A percentile compares a stretch with the other conserved stretches of the same genome.
These are phyloP conservation scores for Blennius ocellaris DNA, from an alignment of 2,113 vertebrate genomes.

Conservation along the genomic window DNA sequence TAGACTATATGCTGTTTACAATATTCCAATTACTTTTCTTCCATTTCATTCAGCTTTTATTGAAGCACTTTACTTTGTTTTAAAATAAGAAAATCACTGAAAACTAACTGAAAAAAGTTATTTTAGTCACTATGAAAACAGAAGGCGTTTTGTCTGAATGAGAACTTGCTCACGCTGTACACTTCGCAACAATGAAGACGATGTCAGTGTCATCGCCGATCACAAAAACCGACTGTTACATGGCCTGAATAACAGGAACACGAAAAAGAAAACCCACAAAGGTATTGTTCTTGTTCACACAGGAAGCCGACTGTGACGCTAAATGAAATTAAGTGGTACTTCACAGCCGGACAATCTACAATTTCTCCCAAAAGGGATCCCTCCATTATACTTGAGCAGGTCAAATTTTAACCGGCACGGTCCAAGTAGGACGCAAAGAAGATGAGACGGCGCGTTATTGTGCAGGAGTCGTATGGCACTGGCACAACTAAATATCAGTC, in stretches of 20 bases:
- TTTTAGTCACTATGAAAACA: slow-evolving; percentile 22
- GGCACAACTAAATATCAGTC: slow-evolving; percentile 56
- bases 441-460: slow-evolving; percentile 52
- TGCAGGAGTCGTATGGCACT: slow-evolving; percentile 59
- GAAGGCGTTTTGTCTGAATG: no score
- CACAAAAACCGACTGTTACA: neutral
- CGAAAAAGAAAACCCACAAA: slow-evolving; percentile 3
- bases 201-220: neutral
- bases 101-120: neutral
- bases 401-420: slow-evolving; percentile 11
- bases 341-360: slow-evolving; percentile 22
- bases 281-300: neutral
- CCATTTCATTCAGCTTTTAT: no score
- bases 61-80: no score
- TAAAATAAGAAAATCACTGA: no score
- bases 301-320: slow-evolving; percentile 21
- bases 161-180: no score
- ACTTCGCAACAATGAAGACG: neutral
- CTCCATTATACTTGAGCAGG: slow-evolving; percentile 38
- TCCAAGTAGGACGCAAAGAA: slow-evolving; percentile 53
- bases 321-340: slow-evolving; percentile 37
- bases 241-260: neutral
- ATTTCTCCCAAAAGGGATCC: slow-evolving; percentile 9
- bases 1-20: no score
- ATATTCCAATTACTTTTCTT: no score